Evolutionary conservation across 1,140 invertebrate genomes (phyloP).

Genomic region (Caenorhabditis briggsae): DNA sequence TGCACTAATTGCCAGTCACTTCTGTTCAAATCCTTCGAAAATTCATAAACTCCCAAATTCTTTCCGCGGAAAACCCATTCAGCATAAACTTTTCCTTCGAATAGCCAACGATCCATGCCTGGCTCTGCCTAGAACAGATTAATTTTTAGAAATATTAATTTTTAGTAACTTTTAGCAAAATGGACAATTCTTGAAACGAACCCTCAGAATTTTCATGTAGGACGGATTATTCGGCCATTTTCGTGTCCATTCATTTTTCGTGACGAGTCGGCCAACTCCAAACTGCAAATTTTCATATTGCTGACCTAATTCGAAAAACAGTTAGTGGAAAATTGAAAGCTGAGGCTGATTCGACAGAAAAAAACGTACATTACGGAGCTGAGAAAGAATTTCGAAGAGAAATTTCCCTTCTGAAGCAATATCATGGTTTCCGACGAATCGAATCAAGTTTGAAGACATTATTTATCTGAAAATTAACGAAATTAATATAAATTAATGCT

Average conservation of each 20-base stretch:
- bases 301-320: background rate
- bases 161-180: no score
- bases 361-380: constrained; percentile 67
- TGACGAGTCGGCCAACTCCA: constrained; percentile 68
- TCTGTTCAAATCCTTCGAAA: constrained; percentile 73
- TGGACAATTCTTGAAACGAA: constrained; percentile 29
- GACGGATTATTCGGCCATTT: constrained; percentile 77
- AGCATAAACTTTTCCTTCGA: constrained; percentile 71
- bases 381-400: constrained; percentile 75
- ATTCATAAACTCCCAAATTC: constrained; percentile 76
- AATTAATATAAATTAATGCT: background rate
- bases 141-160: constrained; percentile 9
- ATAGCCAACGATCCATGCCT: constrained; percentile 76
- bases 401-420: constrained; percentile 74
- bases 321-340: background rate
- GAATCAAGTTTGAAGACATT: constrained; percentile 66
- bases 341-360: background rate
- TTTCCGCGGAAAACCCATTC: constrained; percentile 75
- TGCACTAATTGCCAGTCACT: constrained; percentile 76
- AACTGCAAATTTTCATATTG: constrained; percentile 45
- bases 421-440: constrained; percentile 76
- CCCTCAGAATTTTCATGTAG: constrained; percentile 74
- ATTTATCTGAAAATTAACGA: background rate
- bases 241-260: constrained; percentile 74
- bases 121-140: constrained; percentile 72